Base-by-base conservation (phyloP, 2,888 invertebrate species). In the Teleogryllus oceanicus region DNA sequence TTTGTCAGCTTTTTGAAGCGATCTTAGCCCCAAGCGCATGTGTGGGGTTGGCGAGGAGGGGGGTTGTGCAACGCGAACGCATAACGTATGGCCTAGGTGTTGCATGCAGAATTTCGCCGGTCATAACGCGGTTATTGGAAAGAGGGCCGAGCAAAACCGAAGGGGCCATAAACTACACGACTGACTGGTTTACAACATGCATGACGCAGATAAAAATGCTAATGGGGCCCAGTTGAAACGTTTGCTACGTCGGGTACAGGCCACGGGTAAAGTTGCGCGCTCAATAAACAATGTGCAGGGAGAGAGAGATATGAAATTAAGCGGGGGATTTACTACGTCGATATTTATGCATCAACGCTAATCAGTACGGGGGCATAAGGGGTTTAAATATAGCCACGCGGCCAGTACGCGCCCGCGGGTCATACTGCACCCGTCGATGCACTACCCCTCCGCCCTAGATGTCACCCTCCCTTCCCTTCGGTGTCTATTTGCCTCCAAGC, bases 1-100 rank as follows among this genome's bases (percentile, higher is more conserved):
- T 62, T 62, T 62, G 62, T 62, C 62, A 62, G 62, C 62, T 62
- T 62, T 62, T 62, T 62, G 62, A 62, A 62, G 62, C 62, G 62
- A 62, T 62, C 62, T 62, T 62, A n/a, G 62, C 62, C 16, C 13
- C 62, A 11, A 62, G 62, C 62, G 13, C 62, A 16, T 13, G 62
- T 13, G 62, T 62, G 1, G 62, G 16, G n/a, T 11, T 62, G 37
- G 62, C 62, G 62, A 13, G 62, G 62, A 13, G 62, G 62, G 62
- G 16, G 62, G 8, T 13, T 10, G 62, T 62, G 13, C 62, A n/a
- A 18, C 62, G 16, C 62, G n/a, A n/a, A 18, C 62, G 16, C 62
- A 62, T 62, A 62, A 62, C 62, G 62, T 62, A 62, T 62, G 62
- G 62, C 62, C 62, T 62, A 62, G 62, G 62, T 62, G 62, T 62